Conservation (phyloP, 2,113 vertebrate genomes). For the Pogona vitticeps region DNA sequence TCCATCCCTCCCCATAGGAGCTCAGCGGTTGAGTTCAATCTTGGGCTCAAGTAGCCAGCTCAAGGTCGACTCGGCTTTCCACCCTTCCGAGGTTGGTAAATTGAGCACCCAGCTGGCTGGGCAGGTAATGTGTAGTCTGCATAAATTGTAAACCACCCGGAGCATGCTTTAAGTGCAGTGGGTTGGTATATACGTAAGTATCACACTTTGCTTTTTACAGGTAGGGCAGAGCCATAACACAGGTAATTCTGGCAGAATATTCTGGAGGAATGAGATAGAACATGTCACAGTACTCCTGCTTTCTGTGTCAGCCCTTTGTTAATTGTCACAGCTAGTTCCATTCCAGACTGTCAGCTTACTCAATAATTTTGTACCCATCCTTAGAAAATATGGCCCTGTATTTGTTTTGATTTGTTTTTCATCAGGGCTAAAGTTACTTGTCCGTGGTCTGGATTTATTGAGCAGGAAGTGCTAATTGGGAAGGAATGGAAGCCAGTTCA, state of each 20-base stretch:
- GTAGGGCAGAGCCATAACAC: neutral
- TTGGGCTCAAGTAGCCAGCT: too few relatives aligned
- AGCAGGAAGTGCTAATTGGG: slow-evolving; percentile 6
- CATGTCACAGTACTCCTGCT: neutral
- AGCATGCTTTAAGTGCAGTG: too few relatives aligned
- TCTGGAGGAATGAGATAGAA: neutral
- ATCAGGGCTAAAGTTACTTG: neutral
- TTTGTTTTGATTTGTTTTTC: neutral
- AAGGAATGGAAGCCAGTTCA: slow-evolving; percentile 51
- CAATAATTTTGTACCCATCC: too few relatives aligned
- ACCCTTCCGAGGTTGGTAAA: too few relatives aligned
- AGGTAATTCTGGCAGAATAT: neutral
- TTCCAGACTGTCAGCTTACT: fast-evolving
- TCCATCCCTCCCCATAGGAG: too few relatives aligned
- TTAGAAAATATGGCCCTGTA: neutral
- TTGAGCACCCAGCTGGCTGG: too few relatives aligned
- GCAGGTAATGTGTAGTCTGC: too few relatives aligned
- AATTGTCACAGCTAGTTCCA: neutral
- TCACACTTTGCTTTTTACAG: too few relatives aligned
- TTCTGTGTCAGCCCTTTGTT: neutral
- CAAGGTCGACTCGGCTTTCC: too few relatives aligned
- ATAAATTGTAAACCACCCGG: too few relatives aligned
- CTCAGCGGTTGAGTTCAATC: too few relatives aligned
- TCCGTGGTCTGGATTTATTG: fast-evolving
- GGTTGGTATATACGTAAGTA: too few relatives aligned